phyloP scores from a whole-genome alignment of 2,113 vertebrate genomes.

The Ivindomyrus marchei region DNA sequence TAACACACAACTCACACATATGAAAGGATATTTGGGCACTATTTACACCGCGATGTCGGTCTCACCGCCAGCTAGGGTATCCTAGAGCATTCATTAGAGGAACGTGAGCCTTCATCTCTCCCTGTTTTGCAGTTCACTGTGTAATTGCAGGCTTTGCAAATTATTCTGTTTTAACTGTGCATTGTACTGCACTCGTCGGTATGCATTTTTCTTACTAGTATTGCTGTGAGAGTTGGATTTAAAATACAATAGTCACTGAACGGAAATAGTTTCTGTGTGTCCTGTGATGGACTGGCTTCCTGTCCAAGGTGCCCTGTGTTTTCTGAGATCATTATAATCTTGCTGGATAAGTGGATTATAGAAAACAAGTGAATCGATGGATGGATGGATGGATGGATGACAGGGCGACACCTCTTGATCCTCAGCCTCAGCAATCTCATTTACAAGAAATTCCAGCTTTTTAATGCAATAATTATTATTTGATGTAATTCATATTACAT shows the following conservation, averaged over 20 bases:
- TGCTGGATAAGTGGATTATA: background rate
- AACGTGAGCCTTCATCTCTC: background rate
- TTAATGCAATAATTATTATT: background rate
- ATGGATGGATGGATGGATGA: background rate
- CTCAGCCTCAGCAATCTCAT: background rate
- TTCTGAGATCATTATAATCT: background rate
- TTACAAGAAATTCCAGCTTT: background rate
- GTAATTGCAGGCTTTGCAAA: constrained; percentile 2
- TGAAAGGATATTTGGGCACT: constrained; percentile 41
- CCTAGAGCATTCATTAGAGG: constrained; percentile 57
- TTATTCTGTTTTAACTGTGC: constrained; percentile 1
- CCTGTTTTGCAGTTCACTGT: constrained; percentile 14
- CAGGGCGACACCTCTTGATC: background rate
- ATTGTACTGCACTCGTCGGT: background rate
- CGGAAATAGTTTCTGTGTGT: background rate
- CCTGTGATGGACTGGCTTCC: background rate
- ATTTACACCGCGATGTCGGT: constrained; percentile 43
- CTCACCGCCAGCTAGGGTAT: constrained; percentile 32
- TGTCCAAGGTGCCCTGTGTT: background rate
- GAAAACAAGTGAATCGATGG: background rate
- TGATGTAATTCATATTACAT: background rate
- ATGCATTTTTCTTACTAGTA: background rate
- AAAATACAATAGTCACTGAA: background rate
- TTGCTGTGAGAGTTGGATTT: background rate
- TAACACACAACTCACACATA: constrained; percentile 22